A percentile compares a stretch with the other conserved stretches of the same genome.
Evolutionary conservation across 2,113 vertebrate species (phyloP).

Genomic region (Pomatostomus ruficeps): DNA sequence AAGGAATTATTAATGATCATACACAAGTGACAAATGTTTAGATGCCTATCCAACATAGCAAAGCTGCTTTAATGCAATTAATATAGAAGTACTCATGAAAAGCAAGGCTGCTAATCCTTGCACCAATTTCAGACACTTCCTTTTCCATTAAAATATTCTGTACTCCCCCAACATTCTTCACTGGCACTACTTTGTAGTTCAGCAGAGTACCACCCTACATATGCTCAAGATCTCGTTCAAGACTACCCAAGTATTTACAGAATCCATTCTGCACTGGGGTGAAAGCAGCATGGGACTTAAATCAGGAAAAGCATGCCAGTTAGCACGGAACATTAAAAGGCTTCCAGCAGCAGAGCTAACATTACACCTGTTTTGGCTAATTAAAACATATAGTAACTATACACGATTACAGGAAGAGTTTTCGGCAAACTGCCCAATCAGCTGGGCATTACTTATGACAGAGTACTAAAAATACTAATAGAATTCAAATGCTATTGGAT

Average conservation of each 20-base stretch:
- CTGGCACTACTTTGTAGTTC: not conserved
- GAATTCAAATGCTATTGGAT: conserved; percentile 57
- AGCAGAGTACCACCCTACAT: not conserved
- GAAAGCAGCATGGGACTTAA: not conserved
- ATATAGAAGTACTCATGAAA: not conserved
- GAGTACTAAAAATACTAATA: conserved; percentile 67
- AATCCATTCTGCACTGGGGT: not conserved
- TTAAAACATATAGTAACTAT: conserved; percentile 52
- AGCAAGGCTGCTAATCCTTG: not conserved
- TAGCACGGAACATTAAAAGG: not conserved
- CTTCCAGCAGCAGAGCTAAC: not conserved
- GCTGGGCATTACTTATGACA: not conserved
- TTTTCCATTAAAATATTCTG: not conserved
- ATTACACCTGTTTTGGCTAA: conserved; percentile 50
- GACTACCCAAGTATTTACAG: not conserved
- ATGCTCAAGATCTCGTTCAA: not conserved
- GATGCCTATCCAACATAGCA: not conserved
- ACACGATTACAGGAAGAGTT: conserved; percentile 44
- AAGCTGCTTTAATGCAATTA: not conserved
- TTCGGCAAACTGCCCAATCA: conserved; percentile 17
- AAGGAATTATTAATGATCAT: not conserved
- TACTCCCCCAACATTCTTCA: not conserved
- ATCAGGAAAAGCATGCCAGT: not conserved
- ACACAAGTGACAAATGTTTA: not conserved
- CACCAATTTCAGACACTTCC: not conserved